phyloP scores from a whole-genome alignment of 2,113 vertebrate species.

The Pampusana beccarii region DNA sequence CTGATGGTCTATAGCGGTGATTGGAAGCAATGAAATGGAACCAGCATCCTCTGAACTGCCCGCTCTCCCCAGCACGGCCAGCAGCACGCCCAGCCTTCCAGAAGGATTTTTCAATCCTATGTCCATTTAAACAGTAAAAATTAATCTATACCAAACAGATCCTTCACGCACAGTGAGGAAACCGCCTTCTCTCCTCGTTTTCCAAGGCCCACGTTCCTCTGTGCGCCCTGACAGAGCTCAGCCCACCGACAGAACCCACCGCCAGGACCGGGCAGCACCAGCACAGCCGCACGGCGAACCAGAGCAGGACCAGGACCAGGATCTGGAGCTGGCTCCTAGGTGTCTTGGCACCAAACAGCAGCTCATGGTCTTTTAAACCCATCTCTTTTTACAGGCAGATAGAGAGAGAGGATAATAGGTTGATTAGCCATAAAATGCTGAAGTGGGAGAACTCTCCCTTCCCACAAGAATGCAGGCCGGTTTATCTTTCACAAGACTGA shows the following conservation, averaged over 20 bases:
- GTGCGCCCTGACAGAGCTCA: neutral
- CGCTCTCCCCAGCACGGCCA: neutral
- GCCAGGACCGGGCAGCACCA: neutral
- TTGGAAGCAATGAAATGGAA: constrained; percentile 25
- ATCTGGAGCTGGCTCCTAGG: neutral
- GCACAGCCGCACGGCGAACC: neutral
- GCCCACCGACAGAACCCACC: neutral
- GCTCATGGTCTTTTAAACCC: neutral
- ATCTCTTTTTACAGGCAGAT: neutral
- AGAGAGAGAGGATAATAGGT: neutral
- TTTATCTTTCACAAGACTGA: neutral
- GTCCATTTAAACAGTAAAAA: neutral
- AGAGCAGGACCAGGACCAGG: neutral
- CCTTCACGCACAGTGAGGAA: neutral
- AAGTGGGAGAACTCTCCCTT: neutral
- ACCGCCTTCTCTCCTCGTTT: neutral
- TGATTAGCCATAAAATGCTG: neutral
- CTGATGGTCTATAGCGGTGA: constrained; percentile 8
- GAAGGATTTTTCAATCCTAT: neutral
- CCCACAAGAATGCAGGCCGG: neutral
- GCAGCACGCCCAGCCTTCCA: neutral
- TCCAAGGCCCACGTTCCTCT: neutral
- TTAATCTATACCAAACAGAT: neutral
- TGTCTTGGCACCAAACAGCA: neutral
- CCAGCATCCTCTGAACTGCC: neutral